These are phyloP conservation scores for Diprion similis DNA, from an alignment of 1,140 invertebrate genomes.

Conservation along the genomic window DNA sequence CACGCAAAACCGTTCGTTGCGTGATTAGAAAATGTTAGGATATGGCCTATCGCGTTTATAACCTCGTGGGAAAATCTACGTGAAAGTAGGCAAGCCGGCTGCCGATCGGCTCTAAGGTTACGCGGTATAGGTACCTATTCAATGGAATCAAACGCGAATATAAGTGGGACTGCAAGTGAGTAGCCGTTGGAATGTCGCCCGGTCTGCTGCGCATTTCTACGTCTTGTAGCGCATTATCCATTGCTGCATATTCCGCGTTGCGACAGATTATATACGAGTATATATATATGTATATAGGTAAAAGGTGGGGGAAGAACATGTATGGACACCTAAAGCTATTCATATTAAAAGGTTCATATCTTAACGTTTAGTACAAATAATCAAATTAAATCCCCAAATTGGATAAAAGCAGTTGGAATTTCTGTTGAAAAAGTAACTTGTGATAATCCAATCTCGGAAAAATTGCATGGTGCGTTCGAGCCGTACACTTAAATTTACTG, in stretches of 20 bases:
- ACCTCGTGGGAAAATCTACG: constrained; percentile 7
- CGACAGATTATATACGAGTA: constrained; percentile 16
- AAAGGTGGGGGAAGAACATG: too few relatives aligned
- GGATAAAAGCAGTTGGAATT: too few relatives aligned
- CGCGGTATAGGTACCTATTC: background rate
- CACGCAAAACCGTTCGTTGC: background rate
- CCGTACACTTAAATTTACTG: too few relatives aligned
- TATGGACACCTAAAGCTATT: too few relatives aligned
- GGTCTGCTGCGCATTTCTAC: background rate
- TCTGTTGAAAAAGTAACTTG: too few relatives aligned
- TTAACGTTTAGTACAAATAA: background rate
- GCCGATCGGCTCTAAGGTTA: background rate
- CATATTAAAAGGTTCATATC: background rate
- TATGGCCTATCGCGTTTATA: background rate
- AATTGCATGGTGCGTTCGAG: too few relatives aligned
- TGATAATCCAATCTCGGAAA: too few relatives aligned
- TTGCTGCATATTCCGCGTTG: too few relatives aligned
- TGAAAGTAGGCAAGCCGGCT: background rate
- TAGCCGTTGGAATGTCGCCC: background rate
- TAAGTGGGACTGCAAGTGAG: background rate
- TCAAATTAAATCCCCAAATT: too few relatives aligned
- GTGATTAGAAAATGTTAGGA: constrained; percentile 1
- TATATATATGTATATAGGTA: constrained; percentile 11
- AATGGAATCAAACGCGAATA: background rate
- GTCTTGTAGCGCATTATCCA: too few relatives aligned